These are phyloP conservation scores for Mimumesa dahlbomi DNA, from an alignment of 2,888 invertebrate genomes.

Conservation along the genomic window DNA sequence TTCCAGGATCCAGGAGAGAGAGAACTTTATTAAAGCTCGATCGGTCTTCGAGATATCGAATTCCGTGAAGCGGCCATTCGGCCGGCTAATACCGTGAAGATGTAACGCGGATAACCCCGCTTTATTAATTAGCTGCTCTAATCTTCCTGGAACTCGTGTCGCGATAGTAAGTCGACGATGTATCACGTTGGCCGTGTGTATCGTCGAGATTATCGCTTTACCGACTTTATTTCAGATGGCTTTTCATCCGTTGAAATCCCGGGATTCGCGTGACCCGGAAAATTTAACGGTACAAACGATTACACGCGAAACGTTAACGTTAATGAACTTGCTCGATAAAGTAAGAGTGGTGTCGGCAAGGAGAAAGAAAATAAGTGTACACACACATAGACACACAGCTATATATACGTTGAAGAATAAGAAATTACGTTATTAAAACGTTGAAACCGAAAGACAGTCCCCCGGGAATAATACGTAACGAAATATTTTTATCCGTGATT, in stretches of 20 bases:
- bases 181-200: constrained; percentile 43
- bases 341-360: too few species aligned
- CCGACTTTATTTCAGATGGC: constrained; percentile 24
- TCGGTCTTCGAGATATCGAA: constrained; percentile 71
- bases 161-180: constrained; percentile 55
- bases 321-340: too few species aligned
- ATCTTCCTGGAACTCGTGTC: constrained; percentile 64
- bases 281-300: constrained; percentile 4
- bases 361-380: too few species aligned
- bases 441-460: too few species aligned
- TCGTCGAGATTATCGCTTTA: constrained; percentile 53
- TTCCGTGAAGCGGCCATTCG: constrained; percentile 68
- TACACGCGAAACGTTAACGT: too few species aligned
- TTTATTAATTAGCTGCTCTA: constrained; percentile 69
- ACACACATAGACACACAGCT: too few species aligned
- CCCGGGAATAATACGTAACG: too few species aligned
- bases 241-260: constrained; percentile 19
- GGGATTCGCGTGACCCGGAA: constrained; percentile 4
- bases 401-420: too few species aligned
- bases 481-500: constrained; percentile 28
- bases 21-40: constrained; percentile 75
- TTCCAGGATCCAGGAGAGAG: constrained; percentile 61
- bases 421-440: too few species aligned
- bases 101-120: constrained; percentile 67
- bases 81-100: constrained; percentile 59